These are phyloP conservation scores for Fulmarus glacialis DNA, from an alignment of 2,113 vertebrate species.

Conservation along the genomic window DNA sequence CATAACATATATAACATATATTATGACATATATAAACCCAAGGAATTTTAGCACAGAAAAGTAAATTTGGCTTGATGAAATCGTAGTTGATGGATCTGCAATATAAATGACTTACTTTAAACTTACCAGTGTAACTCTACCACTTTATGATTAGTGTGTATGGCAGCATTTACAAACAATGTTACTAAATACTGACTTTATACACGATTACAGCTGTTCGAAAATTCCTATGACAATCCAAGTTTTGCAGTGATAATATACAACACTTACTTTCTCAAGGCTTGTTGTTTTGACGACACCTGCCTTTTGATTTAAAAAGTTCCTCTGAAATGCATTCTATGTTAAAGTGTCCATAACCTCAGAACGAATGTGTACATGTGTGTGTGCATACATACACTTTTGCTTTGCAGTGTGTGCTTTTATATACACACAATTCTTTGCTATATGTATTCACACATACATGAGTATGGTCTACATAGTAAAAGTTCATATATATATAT, in stretches of 20 bases:
- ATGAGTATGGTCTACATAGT: constrained; percentile 75
- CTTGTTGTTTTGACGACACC: constrained; percentile 68
- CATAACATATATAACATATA: background rate
- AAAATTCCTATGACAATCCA: constrained; percentile 44
- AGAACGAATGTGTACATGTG: constrained; percentile 67
- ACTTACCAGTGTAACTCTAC: constrained; percentile 34
- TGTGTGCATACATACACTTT: constrained; percentile 55
- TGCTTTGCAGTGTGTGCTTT: constrained; percentile 54
- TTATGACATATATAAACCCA: background rate
- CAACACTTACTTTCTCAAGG: constrained; percentile 74
- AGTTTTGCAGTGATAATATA: constrained; percentile 52
- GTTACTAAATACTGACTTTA: constrained; percentile 59
- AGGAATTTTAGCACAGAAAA: constrained; percentile 18
- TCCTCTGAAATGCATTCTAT: constrained; percentile 70
- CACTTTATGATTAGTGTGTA: constrained; percentile 24
- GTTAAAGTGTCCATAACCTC: constrained; percentile 73
- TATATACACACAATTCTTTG: constrained; percentile 66
- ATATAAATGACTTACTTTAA: constrained; percentile 3
- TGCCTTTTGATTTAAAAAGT: constrained; percentile 63
- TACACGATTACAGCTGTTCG: constrained; percentile 33
- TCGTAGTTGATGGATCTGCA: background rate
- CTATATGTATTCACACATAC: constrained; percentile 74
- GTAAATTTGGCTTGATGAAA: constrained; percentile 13
- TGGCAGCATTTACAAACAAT: constrained; percentile 56
- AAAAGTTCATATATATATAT: constrained; percentile 82